Conservation (phyloP, 2,113 vertebrate genomes). For the Phalacrocorax pelagicus region DNA sequence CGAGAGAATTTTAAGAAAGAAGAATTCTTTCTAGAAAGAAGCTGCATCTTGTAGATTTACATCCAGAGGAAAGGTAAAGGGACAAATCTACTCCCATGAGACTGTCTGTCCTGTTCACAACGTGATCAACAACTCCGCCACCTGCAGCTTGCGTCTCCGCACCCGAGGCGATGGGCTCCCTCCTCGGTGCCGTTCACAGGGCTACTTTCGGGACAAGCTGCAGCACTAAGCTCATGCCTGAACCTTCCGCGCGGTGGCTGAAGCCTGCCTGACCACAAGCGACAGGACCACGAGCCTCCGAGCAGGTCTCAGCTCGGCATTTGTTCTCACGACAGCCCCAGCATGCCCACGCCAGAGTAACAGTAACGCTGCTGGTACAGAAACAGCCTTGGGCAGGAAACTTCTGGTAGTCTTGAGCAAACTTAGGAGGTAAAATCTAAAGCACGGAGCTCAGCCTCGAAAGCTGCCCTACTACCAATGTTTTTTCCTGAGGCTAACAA, state of each 20-base stretch:
- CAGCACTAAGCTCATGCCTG: background rate
- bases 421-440: background rate
- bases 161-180: rapidly evolving
- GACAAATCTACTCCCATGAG: background rate
- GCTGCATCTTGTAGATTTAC: background rate
- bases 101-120: background rate
- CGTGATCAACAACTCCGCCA: background rate
- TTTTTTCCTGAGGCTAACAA: background rate
- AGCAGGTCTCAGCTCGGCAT: background rate
- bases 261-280: background rate
- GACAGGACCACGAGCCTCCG: background rate
- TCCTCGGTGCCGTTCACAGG: background rate
- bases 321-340: background rate
- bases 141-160: background rate
- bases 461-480: background rate
- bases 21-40: background rate
- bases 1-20: background rate
- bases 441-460: background rate
- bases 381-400: background rate
- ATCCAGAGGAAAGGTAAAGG: background rate
- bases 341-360: background rate
- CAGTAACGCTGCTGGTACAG: too few species aligned
- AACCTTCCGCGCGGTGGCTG: rapidly evolving
- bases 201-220: rapidly evolving
- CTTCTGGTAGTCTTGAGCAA: background rate